phyloP scores from a whole-genome alignment of 2,888 invertebrate genomes.

The Tipula lateralis region DNA sequence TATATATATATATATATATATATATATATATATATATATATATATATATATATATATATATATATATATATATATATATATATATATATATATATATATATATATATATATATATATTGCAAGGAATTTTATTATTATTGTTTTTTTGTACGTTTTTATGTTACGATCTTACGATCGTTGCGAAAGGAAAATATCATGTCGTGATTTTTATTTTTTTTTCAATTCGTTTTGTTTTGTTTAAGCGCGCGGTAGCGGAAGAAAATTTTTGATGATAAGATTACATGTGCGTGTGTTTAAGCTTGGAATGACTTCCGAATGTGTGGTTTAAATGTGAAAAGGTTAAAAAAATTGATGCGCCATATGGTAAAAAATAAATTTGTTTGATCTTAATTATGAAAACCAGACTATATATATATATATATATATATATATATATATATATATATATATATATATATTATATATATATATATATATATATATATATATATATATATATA shows the following conservation, averaged over 20 bases:
- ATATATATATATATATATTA: too few species aligned
- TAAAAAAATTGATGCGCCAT: background rate
- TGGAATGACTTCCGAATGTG: conserved; percentile 5
- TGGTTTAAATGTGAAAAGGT: background rate
- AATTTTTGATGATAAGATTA: conserved; percentile 1
- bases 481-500: too few species aligned
- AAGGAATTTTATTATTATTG: background rate
- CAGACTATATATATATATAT: too few species aligned
- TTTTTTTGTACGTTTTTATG: background rate
- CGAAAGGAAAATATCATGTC: conserved; percentile 19
- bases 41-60: too few species aligned
- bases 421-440: too few species aligned
- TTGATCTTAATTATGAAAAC: background rate
- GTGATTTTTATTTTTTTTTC: background rate
- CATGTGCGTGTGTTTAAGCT: background rate
- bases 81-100: too few species aligned
- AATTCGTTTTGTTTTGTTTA: background rate
- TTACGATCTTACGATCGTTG: background rate
- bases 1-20: too few species aligned
- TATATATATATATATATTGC: too few species aligned
- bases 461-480: too few species aligned
- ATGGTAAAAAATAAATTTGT: background rate
- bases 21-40: too few species aligned
- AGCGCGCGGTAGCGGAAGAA: background rate
- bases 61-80: too few species aligned